These are phyloP conservation scores for Zoanthus solanderi DNA, from an alignment of 92 coral and sea anemone genomes.

Conservation along the genomic window DNA sequence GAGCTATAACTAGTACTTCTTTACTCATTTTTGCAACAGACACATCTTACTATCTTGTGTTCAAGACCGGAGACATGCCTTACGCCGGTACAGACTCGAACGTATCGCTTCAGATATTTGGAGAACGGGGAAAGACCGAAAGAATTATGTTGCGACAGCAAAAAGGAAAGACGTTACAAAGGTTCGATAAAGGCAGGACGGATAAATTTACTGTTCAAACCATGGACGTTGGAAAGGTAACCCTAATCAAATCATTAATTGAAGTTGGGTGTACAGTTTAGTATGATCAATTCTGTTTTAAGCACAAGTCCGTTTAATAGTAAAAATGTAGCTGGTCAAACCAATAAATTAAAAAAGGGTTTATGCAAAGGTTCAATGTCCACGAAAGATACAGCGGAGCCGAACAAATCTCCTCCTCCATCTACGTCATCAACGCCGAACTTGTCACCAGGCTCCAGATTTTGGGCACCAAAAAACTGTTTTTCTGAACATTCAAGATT, in stretches of 20 bases:
- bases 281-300: no score
- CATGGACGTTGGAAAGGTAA: constrained; percentile 96
- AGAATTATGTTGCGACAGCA: constrained; percentile 93
- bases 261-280: neutral
- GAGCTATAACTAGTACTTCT: neutral
- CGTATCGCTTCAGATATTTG: constrained; percentile 92
- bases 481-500: no score
- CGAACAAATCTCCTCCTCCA: no score
- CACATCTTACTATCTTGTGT: constrained; percentile 83
- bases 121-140: constrained; percentile 92
- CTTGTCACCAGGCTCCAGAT: no score
- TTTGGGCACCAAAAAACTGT: no score
- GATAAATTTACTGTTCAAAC: constrained; percentile 96
- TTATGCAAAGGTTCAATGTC: no score
- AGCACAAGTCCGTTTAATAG: no score
- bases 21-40: constrained; percentile 45
- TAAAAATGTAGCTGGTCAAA: no score
- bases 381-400: no score
- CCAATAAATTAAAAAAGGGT: no score
- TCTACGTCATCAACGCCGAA: no score
- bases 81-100: constrained; percentile 98
- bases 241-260: neutral
- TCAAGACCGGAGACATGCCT: constrained; percentile 92
- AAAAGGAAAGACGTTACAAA: constrained; percentile 79
- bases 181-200: constrained; percentile 93